Evolutionary conservation across 2,113 vertebrate genomes (phyloP).

Genomic region (Recurvirostra avosetta): DNA sequence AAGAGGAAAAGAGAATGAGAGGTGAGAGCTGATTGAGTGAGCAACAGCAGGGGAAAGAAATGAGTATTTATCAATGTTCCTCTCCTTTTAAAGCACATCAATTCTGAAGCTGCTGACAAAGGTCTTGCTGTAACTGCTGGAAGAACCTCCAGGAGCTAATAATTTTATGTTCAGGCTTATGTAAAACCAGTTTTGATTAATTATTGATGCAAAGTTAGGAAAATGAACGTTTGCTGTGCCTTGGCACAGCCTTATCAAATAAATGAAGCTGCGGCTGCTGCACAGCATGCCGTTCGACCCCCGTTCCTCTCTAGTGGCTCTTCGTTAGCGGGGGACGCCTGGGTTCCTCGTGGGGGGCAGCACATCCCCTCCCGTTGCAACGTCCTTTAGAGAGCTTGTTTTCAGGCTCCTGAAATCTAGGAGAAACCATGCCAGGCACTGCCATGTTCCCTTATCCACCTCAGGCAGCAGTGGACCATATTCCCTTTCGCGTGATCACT

Average conservation of each 20-base stretch:
- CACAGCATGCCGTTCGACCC: neutral
- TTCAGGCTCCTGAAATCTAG: neutral
- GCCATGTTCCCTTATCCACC: neutral
- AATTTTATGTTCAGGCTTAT: constrained; percentile 64
- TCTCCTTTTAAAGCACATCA: constrained; percentile 2
- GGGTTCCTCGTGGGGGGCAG: fast-evolving
- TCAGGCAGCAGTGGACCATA: neutral
- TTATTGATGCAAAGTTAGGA: constrained; percentile 73
- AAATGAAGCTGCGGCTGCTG: neutral
- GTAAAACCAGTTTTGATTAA: constrained; percentile 72
- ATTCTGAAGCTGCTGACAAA: constrained; percentile 37
- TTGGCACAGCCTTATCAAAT: constrained; percentile 35
- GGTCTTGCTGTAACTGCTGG: constrained; percentile 42
- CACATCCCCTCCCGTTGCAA: fast-evolving
- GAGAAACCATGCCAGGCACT: neutral
- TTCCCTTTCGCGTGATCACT: neutral
- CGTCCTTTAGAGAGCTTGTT: neutral
- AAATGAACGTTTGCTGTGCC: constrained; percentile 49
- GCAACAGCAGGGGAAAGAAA: neutral
- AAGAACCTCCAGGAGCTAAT: constrained; percentile 63
- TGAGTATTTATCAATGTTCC: constrained; percentile 20
- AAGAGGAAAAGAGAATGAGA: neutral
- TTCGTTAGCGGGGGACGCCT: fast-evolving
- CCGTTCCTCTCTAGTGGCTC: neutral
- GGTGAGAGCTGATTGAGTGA: constrained; percentile 13